Base-by-base conservation (phyloP, 2,113 vertebrate genomes). In the Calidris pugnax region DNA sequence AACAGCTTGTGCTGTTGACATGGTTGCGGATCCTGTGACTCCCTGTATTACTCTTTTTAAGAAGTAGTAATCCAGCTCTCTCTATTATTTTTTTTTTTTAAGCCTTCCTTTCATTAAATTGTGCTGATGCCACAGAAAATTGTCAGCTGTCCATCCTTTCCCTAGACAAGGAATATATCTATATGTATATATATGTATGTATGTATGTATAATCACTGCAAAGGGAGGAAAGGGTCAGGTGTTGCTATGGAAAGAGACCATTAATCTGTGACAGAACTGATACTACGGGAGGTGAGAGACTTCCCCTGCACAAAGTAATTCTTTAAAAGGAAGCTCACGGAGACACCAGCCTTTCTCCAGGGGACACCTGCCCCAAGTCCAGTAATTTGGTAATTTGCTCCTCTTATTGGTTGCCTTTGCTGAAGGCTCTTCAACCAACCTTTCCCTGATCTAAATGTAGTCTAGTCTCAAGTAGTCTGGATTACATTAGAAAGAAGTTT, bases 171-270 rank as follows among this genome's bases (percentile, higher is more conserved):
- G 59, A 71, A 66, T 59, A 18, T 80, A 69, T 75, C 64, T 82
- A 9, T 87, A 69, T 88, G 83, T 75, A 67, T 89, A 72, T 87
- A 17, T 87, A 77, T 95, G 86, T 83, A 85, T 85, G 69, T 90
- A 71, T 89, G 80, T 82, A 91, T 76, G 53, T 89, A 87, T 95
- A 96, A 96, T 84, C 75, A 74, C 95, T 87, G 60, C 33, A 68
- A 91, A 69, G 73, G 73, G 92, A 93, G 24, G 73, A 64, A 78
- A 75, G 90, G 90, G 64, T 95, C 96, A 87, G 90, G 30, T 93
- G 90, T 96, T 97, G 90, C 89, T 97, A 85, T 85, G 95, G 90
- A 92, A 96, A 97, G 88, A 85, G 72, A 93, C 69, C n/a, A 30
- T 78, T 90, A 81, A 86, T 91, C 59, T 84, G 68, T 77, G 87